A percentile compares a stretch with the other conserved stretches of the same genome.
phyloP scores from a whole-genome alignment of 1,140 invertebrate species.

The Lepidotrigona ventralis region DNA sequence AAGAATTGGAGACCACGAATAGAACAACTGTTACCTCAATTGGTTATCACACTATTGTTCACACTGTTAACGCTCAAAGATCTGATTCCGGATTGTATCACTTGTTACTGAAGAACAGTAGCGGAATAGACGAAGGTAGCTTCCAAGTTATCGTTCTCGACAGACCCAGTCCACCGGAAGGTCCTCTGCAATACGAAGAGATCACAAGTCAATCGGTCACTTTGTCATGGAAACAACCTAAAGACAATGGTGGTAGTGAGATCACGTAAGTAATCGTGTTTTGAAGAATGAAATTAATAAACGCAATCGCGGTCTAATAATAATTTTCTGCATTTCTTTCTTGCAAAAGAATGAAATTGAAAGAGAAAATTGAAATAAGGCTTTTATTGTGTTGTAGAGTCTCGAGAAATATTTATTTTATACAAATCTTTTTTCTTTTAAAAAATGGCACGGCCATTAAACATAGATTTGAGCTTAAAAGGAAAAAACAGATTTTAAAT shows the following conservation, averaged over 20 bases:
- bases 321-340: too few relatives aligned
- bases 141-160: constrained; percentile 94
- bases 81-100: constrained; percentile 92
- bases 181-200: constrained; percentile 95
- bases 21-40: constrained; percentile 93
- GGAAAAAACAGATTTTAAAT: too few relatives aligned
- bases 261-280: constrained; percentile 84
- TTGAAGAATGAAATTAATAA: background rate
- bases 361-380: too few relatives aligned
- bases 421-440: too few relatives aligned
- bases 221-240: constrained; percentile 96
- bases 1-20: constrained; percentile 86
- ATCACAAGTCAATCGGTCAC: constrained; percentile 96
- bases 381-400: too few relatives aligned
- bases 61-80: constrained; percentile 93
- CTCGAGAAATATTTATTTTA: too few relatives aligned
- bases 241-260: constrained; percentile 96
- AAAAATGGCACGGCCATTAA: too few relatives aligned
- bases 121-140: constrained; percentile 93
- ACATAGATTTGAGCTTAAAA: too few relatives aligned
- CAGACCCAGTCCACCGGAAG: constrained; percentile 91
- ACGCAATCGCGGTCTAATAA: too few relatives aligned
- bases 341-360: too few relatives aligned
- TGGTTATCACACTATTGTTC: constrained; percentile 94
- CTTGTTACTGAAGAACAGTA: constrained; percentile 91